Percentiles rank a stretch among this genome's conserved stretches.
phyloP scores from a whole-genome alignment of 2,797 vertebrate genomes.

The Sebastes steindachneri region DNA sequence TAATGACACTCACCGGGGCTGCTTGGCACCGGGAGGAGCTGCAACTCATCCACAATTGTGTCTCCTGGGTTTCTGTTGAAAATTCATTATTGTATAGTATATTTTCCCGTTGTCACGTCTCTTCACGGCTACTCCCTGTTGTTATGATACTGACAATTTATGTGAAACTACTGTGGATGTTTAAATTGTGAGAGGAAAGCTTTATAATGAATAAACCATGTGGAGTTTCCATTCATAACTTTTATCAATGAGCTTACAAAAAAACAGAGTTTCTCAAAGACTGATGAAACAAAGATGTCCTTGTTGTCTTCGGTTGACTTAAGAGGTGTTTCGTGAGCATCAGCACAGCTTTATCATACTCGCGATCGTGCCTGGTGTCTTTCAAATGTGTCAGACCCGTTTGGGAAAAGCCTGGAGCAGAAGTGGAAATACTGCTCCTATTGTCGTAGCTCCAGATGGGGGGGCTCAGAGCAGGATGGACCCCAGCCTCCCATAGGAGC shows the following conservation, averaged over 20 bases:
- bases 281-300: constrained; percentile 12
- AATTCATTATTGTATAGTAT: constrained; percentile 47
- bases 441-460: constrained; percentile 71
- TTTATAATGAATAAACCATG: neutral
- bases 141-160: constrained; percentile 1
- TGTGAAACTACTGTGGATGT: neutral
- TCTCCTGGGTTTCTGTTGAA: constrained; percentile 58
- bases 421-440: constrained; percentile 65
- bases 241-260: neutral
- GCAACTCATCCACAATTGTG: constrained; percentile 62
- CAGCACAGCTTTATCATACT: constrained; percentile 28
- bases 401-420: constrained; percentile 54
- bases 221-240: neutral
- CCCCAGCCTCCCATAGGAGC: constrained; percentile 74
- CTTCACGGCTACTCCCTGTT: constrained; percentile 2
- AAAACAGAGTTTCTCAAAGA: neutral
- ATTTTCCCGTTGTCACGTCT: constrained; percentile 24
- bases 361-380: constrained; percentile 36
- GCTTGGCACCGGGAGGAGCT: constrained; percentile 46
- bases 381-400: constrained; percentile 40
- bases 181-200: neutral
- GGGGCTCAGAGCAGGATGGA: constrained; percentile 68
- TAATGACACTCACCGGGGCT: constrained; percentile 69
- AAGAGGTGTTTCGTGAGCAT: constrained; percentile 45
- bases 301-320: constrained; percentile 39